phyloP scores from a whole-genome alignment of 2,113 vertebrate genomes.

The Nerophis ophidion region DNA sequence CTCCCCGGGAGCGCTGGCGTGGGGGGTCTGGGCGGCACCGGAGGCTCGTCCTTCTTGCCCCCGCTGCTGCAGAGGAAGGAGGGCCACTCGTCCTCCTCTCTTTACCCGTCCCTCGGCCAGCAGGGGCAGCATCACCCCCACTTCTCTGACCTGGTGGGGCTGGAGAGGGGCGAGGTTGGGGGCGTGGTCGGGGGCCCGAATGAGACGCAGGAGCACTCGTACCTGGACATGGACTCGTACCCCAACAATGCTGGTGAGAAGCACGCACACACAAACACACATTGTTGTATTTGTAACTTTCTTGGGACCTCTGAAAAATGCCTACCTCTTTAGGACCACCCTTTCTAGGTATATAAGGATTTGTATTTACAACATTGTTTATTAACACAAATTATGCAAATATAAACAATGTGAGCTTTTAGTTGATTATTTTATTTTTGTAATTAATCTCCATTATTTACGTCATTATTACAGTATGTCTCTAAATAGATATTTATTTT shows the following conservation, averaged over 20 bases:
- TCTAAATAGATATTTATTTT: too few relatives aligned
- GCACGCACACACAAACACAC: not conserved
- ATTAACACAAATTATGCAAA: too few relatives aligned
- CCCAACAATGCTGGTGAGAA: constrained; percentile 75
- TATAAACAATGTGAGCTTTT: too few relatives aligned
- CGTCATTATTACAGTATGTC: too few relatives aligned
- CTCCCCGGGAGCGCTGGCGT: constrained; percentile 71
- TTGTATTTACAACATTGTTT: too few relatives aligned
- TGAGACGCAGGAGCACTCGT: constrained; percentile 83
- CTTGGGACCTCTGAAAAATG: too few relatives aligned
- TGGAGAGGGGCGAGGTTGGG: constrained; percentile 69
- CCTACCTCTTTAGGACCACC: too few relatives aligned
- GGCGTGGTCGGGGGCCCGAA: constrained; percentile 62
- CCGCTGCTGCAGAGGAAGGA: constrained; percentile 70
- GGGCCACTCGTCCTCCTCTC: constrained; percentile 70
- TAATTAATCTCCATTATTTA: too few relatives aligned
- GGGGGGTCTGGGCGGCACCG: constrained; percentile 63
- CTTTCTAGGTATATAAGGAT: too few relatives aligned
- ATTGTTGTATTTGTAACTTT: not conserved
- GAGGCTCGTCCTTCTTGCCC: constrained; percentile 68
- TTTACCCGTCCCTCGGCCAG: constrained; percentile 72
- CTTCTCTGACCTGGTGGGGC: constrained; percentile 80
- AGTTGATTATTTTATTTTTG: too few relatives aligned
- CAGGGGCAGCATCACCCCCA: constrained; percentile 77
- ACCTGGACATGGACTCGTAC: constrained; percentile 89